Evolutionary conservation across 2,113 vertebrate species (phyloP).

Genomic region (Lepus timidus): DNA sequence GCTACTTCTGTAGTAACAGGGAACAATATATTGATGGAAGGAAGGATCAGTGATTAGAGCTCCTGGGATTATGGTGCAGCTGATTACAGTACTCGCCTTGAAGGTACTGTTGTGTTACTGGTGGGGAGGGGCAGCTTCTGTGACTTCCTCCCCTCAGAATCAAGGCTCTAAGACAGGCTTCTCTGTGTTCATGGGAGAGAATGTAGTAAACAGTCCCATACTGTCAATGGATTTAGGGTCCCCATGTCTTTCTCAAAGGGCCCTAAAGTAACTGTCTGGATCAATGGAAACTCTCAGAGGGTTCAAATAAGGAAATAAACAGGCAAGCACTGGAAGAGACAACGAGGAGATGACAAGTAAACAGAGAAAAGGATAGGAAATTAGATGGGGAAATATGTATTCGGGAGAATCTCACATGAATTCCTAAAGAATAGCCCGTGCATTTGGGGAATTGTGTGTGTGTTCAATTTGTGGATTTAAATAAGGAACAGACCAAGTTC

Average conservation of each 20-base stretch:
- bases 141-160: slow-evolving; percentile 6
- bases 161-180: slow-evolving; percentile 35
- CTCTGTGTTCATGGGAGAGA: neutral
- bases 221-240: slow-evolving; percentile 22
- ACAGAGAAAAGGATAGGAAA: neutral
- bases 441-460: neutral
- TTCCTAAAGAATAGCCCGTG: slow-evolving; percentile 1
- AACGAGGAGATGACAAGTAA: slow-evolving; percentile 20
- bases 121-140: neutral
- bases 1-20: slow-evolving; percentile 1
- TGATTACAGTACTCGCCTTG: neutral
- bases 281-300: neutral
- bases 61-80: neutral
- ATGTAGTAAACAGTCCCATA: neutral
- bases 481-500: slow-evolving; percentile 73
- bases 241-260: slow-evolving; percentile 37
- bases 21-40: neutral
- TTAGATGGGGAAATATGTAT: neutral
- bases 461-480: slow-evolving; percentile 67
- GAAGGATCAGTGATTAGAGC: neutral
- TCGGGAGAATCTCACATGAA: slow-evolving; percentile 8
- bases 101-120: neutral
- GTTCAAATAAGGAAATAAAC: slow-evolving; percentile 39
- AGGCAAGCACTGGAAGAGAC: slow-evolving; percentile 42
- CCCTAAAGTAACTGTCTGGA: neutral